phyloP scores from a whole-genome alignment of 2,113 vertebrate genomes.

The Lontra canadensis region DNA sequence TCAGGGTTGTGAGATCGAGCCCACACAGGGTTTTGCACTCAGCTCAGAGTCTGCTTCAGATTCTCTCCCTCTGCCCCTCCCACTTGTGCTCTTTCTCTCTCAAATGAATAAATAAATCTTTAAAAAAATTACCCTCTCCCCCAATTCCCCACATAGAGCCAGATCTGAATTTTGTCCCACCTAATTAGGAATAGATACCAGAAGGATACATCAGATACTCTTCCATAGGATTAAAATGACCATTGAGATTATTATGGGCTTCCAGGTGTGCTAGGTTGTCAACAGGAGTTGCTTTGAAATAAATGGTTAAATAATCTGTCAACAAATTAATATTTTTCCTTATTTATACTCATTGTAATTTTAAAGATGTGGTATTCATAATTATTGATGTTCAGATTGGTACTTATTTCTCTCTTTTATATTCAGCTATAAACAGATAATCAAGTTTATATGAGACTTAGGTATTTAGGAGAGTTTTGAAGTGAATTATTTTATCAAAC shows the following conservation, averaged over 20 bases:
- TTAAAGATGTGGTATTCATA: not conserved
- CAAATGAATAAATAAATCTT: not conserved
- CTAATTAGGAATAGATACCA: not conserved
- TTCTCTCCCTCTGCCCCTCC: not conserved
- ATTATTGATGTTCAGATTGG: not conserved
- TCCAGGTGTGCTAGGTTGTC: not conserved
- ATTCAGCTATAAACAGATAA: not conserved
- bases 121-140: not conserved
- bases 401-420: not conserved
- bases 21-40: not conserved
- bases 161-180: not conserved
- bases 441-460: not conserved
- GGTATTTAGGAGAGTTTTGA: not conserved
- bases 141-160: not conserved
- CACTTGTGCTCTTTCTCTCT: not conserved
- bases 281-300: not conserved
- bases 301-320: not conserved
- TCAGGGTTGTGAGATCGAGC: not conserved
- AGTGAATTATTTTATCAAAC: not conserved
- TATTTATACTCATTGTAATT: not conserved
- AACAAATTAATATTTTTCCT: not conserved
- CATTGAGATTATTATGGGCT: not conserved
- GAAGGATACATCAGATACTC: not conserved
- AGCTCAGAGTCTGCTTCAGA: not conserved
- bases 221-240: not conserved